Evolutionary conservation across 2,888 invertebrate genomes (phyloP).

Genomic region (Zaprionus bogoriensis): DNA sequence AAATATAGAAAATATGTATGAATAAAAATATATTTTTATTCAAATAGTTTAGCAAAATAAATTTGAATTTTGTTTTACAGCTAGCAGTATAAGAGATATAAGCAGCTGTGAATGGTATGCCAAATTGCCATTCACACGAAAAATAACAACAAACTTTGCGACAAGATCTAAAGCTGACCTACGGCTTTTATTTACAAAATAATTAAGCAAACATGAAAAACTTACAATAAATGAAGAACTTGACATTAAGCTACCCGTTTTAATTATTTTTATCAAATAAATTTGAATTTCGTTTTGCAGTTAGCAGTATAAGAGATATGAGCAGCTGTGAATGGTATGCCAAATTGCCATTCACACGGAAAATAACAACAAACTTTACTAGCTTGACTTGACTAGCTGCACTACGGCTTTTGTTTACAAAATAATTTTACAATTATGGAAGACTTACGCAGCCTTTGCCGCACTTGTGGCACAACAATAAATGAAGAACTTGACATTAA

Average conservation of each 20-base stretch:
- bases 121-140: background rate
- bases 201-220: slow-evolving; percentile 24
- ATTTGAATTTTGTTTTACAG: background rate
- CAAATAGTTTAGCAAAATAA: background rate
- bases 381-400: background rate
- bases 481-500: slow-evolving; percentile 13
- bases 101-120: background rate
- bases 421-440: slow-evolving; percentile 23
- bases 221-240: slow-evolving; percentile 11
- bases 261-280: background rate
- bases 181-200: background rate
- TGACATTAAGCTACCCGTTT: slow-evolving; percentile 35
- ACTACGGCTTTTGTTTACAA: background rate
- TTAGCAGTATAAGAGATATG: background rate
- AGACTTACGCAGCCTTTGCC: slow-evolving; percentile 33
- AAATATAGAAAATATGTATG: too few species aligned
- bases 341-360: background rate
- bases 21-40: too few species aligned
- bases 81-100: background rate
- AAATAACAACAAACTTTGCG: background rate
- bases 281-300: background rate
- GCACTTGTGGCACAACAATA: slow-evolving; percentile 54
- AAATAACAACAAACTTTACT: background rate
- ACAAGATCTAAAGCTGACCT: background rate
- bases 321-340: background rate